Base-by-base conservation (phyloP, 2,888 invertebrate genomes). In the Pegoplata infirma region DNA sequence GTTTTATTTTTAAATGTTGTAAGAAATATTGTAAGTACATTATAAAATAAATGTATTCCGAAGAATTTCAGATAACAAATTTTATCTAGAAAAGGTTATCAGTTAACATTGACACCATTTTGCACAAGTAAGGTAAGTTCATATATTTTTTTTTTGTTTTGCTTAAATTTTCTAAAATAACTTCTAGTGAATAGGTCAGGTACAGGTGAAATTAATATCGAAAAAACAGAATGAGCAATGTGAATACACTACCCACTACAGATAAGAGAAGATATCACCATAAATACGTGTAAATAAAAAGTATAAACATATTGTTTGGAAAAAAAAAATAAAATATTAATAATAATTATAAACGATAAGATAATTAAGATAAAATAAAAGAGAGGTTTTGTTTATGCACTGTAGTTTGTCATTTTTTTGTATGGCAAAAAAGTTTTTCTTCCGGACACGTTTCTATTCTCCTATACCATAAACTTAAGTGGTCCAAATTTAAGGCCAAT, bases 331-430 rank as follows among this genome's bases (percentile, higher is more conserved):
- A 32, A 32, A 10, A 32, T 32, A 32, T 32, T 10, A 32, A 66
- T 58, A 32, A 66, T 58, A 51, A 56, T 58, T 49, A 10, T 14
- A 49, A 1, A 21, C 40, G 73, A 73, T 73, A 66, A 73, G 40
- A 64, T 51, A 58, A 40, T 28, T 28, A 7, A 40, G 8, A 23
- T 51, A 58, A 49, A 51, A 21, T n/a, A n/a, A n/a, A n/a, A n/a
- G n/a, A n/a, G n/a, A n/a, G n/a, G n/a, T n/a, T n/a, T n/a, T n/a
- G n/a, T n/a, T n/a, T n/a, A n/a, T n/a, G n/a, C n/a, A n/a, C n/a
- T n/a, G n/a, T n/a, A n/a, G n/a, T n/a, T n/a, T n/a, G n/a, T n/a
- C n/a, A n/a, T n/a, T n/a, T n/a, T n/a, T n/a, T n/a, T n/a, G n/a
- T n/a, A n/a, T n/a, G n/a, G n/a, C n/a, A n/a, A n/a, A n/a, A n/a